phyloP scores from a whole-genome alignment of 64 coral and sea anemone genomes.

The Stylophora pistillata region DNA sequence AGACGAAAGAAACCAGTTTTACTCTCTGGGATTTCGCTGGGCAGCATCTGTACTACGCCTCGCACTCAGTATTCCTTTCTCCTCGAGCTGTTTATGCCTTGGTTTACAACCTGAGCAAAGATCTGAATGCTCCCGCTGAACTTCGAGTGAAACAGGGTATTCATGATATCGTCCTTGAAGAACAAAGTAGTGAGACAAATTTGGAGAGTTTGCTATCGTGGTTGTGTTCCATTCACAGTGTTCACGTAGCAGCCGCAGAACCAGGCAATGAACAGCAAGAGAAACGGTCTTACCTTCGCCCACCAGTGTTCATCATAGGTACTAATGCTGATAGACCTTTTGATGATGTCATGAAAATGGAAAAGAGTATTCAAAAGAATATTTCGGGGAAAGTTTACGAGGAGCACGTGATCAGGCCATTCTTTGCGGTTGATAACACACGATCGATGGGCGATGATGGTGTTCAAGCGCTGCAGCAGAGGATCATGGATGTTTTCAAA shows the following conservation, averaged over 20 bases:
- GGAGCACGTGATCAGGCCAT: slow-evolving; percentile 55
- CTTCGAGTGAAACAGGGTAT: slow-evolving; percentile 8
- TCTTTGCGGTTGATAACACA: slow-evolving; percentile 78
- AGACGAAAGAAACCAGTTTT: not conserved
- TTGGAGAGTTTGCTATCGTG: slow-evolving; percentile 31
- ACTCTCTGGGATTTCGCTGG: slow-evolving; percentile 28
- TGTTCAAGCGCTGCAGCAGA: slow-evolving; percentile 44
- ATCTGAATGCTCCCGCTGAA: not conserved
- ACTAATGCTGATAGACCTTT: slow-evolving; percentile 5
- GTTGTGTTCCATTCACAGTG: slow-evolving; percentile 23
- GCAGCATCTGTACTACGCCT: slow-evolving; percentile 36
- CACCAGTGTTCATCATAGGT: slow-evolving; percentile 43
- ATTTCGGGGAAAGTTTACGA: slow-evolving; percentile 39
- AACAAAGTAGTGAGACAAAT: slow-evolving; percentile 21
- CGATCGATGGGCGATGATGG: slow-evolving; percentile 28
- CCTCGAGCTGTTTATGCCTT: slow-evolving; percentile 12
- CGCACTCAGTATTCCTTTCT: slow-evolving; percentile 27
- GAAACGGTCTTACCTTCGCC: not conserved
- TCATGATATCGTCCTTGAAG: slow-evolving; percentile 1
- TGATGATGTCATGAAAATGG: slow-evolving; percentile 42
- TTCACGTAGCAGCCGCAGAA: not conserved
- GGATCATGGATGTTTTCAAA: slow-evolving; percentile 51
- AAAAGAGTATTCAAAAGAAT: slow-evolving; percentile 51
- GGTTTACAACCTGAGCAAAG: slow-evolving; percentile 19
- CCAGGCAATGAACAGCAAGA: not conserved